Evolutionary conservation across 2,888 invertebrate species (phyloP).

Genomic region (Drosophila yooni): DNA sequence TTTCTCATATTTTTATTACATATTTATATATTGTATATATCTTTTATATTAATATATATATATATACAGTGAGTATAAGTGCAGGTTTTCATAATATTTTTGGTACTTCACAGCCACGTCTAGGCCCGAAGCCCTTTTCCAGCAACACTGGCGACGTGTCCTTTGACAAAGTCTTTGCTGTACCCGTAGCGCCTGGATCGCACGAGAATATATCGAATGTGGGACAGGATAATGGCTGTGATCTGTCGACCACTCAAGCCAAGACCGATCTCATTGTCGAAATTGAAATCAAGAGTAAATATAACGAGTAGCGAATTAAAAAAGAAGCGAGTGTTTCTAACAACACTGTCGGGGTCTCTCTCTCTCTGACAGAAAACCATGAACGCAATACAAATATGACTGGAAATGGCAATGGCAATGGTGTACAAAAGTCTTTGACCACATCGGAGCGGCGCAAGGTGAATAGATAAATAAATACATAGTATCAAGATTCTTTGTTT

Average conservation of each 20-base stretch:
- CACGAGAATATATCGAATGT: constrained; percentile 82
- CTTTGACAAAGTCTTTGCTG: constrained; percentile 93
- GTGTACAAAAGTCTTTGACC: constrained; percentile 89
- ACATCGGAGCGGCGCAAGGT: constrained; percentile 92
- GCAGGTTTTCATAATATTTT: constrained; percentile 1
- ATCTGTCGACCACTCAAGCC: constrained; percentile 33
- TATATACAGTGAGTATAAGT: neutral
- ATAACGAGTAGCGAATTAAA: neutral
- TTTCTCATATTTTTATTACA: neutral
- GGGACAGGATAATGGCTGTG: constrained; percentile 53
- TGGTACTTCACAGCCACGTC: constrained; percentile 88
- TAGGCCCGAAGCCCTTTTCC: constrained; percentile 94
- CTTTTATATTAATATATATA: neutral
- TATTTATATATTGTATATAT: neutral
- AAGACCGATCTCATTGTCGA: constrained; percentile 84
- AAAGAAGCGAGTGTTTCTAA: neutral
- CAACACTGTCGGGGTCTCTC: neutral
- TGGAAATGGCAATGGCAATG: constrained; percentile 74
- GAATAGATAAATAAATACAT: constrained; percentile 26
- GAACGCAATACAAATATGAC: constrained; percentile 47
- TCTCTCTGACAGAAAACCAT: constrained; percentile 43
- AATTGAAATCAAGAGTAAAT: constrained; percentile 86
- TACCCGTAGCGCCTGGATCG: constrained; percentile 89
- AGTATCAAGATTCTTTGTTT: neutral
- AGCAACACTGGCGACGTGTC: constrained; percentile 91